Evolutionary conservation across 2,888 invertebrate species (phyloP), one percentile per base, ranked within the genome.

Genomic region (Hirudinaria manillensis): DNA sequence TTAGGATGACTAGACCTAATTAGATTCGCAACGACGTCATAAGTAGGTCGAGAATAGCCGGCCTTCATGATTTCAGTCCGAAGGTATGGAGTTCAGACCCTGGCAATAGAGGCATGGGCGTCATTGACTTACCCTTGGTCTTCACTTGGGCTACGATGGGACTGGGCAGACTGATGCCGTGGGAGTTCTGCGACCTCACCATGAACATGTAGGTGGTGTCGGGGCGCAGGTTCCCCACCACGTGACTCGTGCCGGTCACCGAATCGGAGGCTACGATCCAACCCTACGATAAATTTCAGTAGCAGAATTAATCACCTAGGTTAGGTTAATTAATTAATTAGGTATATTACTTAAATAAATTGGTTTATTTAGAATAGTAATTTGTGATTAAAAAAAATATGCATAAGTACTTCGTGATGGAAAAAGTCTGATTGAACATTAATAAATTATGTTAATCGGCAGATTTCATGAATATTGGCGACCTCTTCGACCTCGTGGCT

Each of bases 121-220:
- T 16, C 13, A 36, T 10, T 16, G 3, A 29, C 71, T 36, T 51
- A 75, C 78, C 78, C 55, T 70, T 76, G 7, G 77, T 77, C 34
- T 76, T 70, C 27, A 78, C 56, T 2, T 77, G 77, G 7, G 68
- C 77, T 10, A 77, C 75, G 32, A 79, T 77, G 24, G 89, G 89
- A 81, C 93, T 92, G 2, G 94, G 93, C 65, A 90, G 89, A 0
- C 93, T 92, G 68, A 93, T 87, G 19, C 94, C 94, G 82, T 93
- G 91, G 19, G 90, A 89, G 84, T 93, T 94, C 86, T 92, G 91
- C 0, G 93, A 93, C 74, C 88, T 89, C 55, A 94, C 91, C 77
- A 93, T 87, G 84, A 94, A 94, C 78, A 92, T 89, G 86, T 94
- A 94, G 53, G 90, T 89, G 66, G 92, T 91, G 81, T 91, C 91